Evolutionary conservation across 2,113 vertebrate genomes (phyloP), one percentile per base, ranked within the genome.

Genomic region (Rhinoderma darwinii): DNA sequence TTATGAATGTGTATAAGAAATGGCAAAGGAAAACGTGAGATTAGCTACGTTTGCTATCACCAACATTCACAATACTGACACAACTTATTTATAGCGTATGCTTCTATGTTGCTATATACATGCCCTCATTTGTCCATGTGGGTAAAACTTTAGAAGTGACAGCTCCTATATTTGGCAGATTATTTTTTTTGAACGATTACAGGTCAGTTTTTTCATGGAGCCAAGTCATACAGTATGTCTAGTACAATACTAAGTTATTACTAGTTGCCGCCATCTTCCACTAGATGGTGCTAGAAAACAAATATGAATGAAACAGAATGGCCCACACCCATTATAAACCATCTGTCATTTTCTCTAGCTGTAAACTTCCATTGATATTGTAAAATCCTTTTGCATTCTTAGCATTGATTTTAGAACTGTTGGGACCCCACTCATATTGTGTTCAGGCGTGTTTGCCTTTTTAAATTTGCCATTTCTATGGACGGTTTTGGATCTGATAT

Each of bases 241-340:
- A 47, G 44, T 47, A 47, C 44, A 47, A 47, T 56, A 56, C 20
- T n/a, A 12, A 39, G 37, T 20, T 7, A 39, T 72, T 6, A 47
- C 6, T 70, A 14, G 3, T 43, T 74, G 0, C 72, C 51, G 3
- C 1, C 15, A 6, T 50, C 9, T 47, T 47, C 78, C 78, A 81
- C 54, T 63, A 81, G 78, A 81, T 81, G 78, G 78, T 41, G 78
- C 35, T 11, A 41, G 25, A 43, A 10, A 43, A 61, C 37, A 39
- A n/a, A 43, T 12, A 15, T 39, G 11, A 41, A 37, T 1, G 1
- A 18, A 41, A 1, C 2, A 79, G 17, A 4, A 1, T 20, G 17
- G 50, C 30, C 8, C 76, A 54, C 76, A 56, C 30, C 76, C 76
- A 37, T 2, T 56, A 47, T 35, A 78, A 56, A 25, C 30, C 18